phyloP scores from a whole-genome alignment of 2,888 invertebrate species.

The Drosophila diplacantha region DNA sequence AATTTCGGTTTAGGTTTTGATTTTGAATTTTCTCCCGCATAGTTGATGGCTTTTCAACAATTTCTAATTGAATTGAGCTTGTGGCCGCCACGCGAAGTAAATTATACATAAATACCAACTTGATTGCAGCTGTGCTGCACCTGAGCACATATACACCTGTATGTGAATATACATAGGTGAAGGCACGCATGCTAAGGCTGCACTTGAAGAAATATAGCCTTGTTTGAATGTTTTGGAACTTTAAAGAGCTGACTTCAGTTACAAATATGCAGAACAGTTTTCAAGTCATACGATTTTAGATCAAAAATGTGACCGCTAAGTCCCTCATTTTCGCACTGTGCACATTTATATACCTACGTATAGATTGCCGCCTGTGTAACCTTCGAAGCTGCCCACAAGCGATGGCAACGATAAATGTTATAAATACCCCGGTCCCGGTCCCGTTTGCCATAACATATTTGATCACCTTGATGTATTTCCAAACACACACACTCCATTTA shows the following conservation, averaged over 20 bases:
- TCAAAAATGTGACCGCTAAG: background rate
- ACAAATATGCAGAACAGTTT: background rate
- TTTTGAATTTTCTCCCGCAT: constrained; percentile 13
- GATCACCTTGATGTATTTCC: constrained; percentile 19
- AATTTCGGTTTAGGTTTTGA: background rate
- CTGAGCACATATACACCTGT: constrained; percentile 5
- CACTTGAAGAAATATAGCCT: constrained; percentile 1
- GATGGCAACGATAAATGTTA: constrained; percentile 19
- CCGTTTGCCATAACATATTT: constrained; percentile 17
- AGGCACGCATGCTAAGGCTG: background rate
- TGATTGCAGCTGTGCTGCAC: constrained; percentile 33
- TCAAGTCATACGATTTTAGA: background rate
- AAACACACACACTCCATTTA: background rate
- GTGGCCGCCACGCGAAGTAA: constrained; percentile 33
- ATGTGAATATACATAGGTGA: background rate
- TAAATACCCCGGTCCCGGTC: constrained; percentile 12
- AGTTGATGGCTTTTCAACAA: constrained; percentile 24
- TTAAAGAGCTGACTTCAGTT: background rate
- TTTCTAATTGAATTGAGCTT: constrained; percentile 36
- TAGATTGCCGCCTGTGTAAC: constrained; percentile 7
- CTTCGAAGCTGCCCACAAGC: constrained; percentile 16
- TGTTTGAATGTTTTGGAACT: background rate
- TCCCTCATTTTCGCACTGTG: background rate
- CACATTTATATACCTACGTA: background rate
- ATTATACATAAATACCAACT: constrained; percentile 21